Base-by-base conservation (phyloP, 2,113 vertebrate species). In the Trogon melanurus region DNA sequence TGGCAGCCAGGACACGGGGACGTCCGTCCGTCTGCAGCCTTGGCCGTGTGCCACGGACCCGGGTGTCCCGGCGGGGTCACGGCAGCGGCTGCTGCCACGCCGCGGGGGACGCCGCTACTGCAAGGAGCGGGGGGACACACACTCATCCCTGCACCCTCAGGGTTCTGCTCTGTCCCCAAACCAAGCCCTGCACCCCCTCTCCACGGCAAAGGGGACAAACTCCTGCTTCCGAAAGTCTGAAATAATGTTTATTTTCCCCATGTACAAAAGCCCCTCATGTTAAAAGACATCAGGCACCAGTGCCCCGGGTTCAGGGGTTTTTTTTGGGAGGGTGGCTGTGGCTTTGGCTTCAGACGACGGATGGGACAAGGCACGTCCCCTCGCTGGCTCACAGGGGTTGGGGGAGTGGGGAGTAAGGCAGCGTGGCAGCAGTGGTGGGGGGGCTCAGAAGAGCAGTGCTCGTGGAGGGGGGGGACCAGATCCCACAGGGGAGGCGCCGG, bases 41-140 rank as follows among this genome's bases (percentile, higher is more conserved):
- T 34, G 62, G 60, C 29, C 0, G 3, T 0, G 9, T 8, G 62
- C 50, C 19, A 2, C 44, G 50, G 22, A 9, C 20, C 17, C 0
- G 26, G 29, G 25, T 16, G 41, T 41, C 64, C 79, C 60, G 3
- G 13, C 4, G 3, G 62, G 73, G 41, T 18, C 19, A 4, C 16
- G 2, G 64, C 9, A 36, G 36, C 30, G 8, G 65, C 79, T 95
- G 79, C 94, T 95, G 93, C 93, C 93, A 10, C 67, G 3, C 71
- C 1, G 17, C 13, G 82, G 83, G 91, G 50, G 32, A 41, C 32
- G 2, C 2, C 1, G 75, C 58, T 61, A 38, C 66, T 88, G 83
- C 91, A 92, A 54, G 20, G 29, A 67, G 14, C 22, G 18, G 50
- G 36, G 36, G 36, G 36, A 36, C 29, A 19, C 22, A 36, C 41